These are phyloP conservation scores for Aratinga solstitialis DNA, from an alignment of 2,797 vertebrate species.

Conservation along the genomic window DNA sequence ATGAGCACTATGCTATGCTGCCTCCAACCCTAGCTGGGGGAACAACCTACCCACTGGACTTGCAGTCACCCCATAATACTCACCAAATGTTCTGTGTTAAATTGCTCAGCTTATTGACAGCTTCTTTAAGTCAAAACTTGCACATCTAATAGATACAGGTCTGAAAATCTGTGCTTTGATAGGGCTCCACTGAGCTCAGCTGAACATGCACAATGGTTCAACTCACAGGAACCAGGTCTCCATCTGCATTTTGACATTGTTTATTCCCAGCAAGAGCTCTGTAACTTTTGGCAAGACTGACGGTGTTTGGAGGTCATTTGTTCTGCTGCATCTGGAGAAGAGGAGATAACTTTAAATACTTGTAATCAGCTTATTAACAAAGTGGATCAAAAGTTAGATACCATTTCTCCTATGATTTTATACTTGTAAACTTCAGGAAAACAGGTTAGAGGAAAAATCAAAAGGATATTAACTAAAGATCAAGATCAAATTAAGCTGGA, in stretches of 20 bases:
- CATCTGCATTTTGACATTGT: slow-evolving; percentile 16
- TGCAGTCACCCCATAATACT: neutral
- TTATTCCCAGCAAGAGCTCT: slow-evolving; percentile 10
- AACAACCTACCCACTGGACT: neutral
- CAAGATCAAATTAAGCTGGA: slow-evolving; percentile 61
- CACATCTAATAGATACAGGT: neutral
- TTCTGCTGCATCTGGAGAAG: slow-evolving; percentile 30
- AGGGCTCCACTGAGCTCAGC: neutral
- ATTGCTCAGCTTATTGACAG: neutral
- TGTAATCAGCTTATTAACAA: slow-evolving; percentile 65
- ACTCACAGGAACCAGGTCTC: neutral
- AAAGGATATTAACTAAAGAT: slow-evolving; percentile 52
- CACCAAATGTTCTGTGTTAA: neutral
- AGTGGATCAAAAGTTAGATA: slow-evolving; percentile 53
- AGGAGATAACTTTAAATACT: slow-evolving; percentile 61
- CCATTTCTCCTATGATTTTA: slow-evolving; percentile 52
- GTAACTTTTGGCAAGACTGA: slow-evolving; percentile 13
- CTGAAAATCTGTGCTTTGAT: neutral
- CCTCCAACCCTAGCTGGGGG: neutral
- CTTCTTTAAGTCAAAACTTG: neutral
- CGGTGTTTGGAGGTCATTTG: slow-evolving; percentile 35
- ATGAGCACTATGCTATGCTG: neutral
- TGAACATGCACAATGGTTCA: neutral
- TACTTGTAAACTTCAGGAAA: slow-evolving; percentile 40
- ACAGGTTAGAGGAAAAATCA: slow-evolving; percentile 38